Base-by-base conservation (phyloP, 2,113 vertebrate species). In the Zootoca vivipara region DNA sequence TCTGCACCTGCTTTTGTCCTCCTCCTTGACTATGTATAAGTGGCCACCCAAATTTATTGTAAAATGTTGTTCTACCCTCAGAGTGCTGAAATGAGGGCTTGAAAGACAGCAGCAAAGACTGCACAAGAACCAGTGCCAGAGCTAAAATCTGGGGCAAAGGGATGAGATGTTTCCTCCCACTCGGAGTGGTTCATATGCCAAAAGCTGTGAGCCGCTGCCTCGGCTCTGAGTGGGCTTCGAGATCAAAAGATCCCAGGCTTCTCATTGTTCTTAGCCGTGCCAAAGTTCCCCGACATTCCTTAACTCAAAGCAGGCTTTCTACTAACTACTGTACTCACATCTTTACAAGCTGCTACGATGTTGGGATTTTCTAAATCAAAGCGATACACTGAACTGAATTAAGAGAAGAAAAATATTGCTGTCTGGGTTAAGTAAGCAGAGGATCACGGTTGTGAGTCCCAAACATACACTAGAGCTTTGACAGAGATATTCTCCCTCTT, bases 281-380 rank as follows among this genome's bases (percentile, higher is more conserved):
- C 93, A 89, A 3, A 2, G 90, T 94, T 93, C 94, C 93, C 92
- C 90, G 77, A 93, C 94, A 92, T 92, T 93, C 88, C 80, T 79
- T 94, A 95, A 95, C 92, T 93, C 93, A 94, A 95, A 95, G 90
- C 94, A 96, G 95, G 74, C 92, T 94, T 92, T 93, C 87, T 90
- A 38, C 94, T 94, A 94, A 95, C 93, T 95, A 94, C 90, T 91
- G 62, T 94, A 83, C 62, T 94, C 90, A 92, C 80, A 88, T 83
- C 81, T 93, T 90, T 92, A 91, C 87, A 94, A 94, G 87, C 79
- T 89, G 77, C 0, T 0, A 93, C 91, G 92, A 94, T 94, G 92
- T 93, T 95, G 94, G 92, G 93, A 95, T 95, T 96, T 95, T 93
- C 16, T 0, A 94, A 95, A 96, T 93, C 94, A 95, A 96, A 96